Base-by-base conservation (phyloP, 1,140 invertebrate species). In the Formica selysi region DNA sequence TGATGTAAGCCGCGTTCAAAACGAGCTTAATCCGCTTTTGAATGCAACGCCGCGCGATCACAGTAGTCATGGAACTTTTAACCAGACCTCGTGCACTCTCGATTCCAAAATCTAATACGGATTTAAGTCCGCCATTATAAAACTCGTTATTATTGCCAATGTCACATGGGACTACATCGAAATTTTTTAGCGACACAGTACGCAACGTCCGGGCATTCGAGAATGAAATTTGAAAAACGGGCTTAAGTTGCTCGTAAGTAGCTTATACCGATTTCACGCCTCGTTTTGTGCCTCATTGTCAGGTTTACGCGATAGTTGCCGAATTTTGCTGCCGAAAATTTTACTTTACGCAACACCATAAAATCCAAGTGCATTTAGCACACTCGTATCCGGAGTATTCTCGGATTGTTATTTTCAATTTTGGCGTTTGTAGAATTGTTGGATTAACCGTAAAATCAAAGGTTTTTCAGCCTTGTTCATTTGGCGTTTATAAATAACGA, bases 21-120 rank as follows among this genome's bases (percentile, higher is more conserved):
- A 83, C 68, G 68, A 83, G 68, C 54, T 83, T 83, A 83, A 83
- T 83, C 68, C 79, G 54, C 79, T 83, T 83, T 73, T 29, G 79
- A 83, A 70, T 54, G 38, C 38, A 83, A 22, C 13, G 54, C 16
- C 68, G 79, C 51, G 68, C 68, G 68, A 73, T 83, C 68, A 54
- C 32, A 70, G 38, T 48, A 83, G 26, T 48, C 79, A 26, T 83
- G 61, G 54, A 61, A 73, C 44, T 73, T 83, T 83, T 83, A 83
- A 71, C 57, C 68, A 41, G 57, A 32, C 36, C 29, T 16, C 64
- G 29, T 67, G 13, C 79, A 44, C 48, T 59, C 67, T 65, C 78
- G 7, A 71, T 36, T 70, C 10, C 67, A 38, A 83, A 71, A 83
- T 83, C 54, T 83, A 44, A 83, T 73, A 74, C 26, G 79, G 79